Conservation (phyloP, 2,797 vertebrate species). For the Menidia menidia region DNA sequence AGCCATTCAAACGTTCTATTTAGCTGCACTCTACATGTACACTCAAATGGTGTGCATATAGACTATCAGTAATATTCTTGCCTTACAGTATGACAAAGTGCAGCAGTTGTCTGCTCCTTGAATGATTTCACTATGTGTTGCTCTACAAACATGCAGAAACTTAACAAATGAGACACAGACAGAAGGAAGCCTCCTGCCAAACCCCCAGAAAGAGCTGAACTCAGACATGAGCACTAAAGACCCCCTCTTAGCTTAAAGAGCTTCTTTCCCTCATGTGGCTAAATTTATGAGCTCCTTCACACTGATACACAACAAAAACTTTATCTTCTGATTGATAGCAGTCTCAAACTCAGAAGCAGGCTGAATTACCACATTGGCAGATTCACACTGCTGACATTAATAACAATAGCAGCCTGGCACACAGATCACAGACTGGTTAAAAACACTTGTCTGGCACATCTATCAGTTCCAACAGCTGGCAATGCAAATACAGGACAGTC, state of each 20-base stretch:
- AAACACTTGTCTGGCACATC: slow-evolving; percentile 52
- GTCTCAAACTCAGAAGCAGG: slow-evolving; percentile 4
- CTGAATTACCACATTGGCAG: slow-evolving; percentile 3
- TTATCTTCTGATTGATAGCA: slow-evolving; percentile 30
- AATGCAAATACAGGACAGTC: slow-evolving; percentile 42
- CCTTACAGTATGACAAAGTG: neutral
- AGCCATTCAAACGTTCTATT: neutral
- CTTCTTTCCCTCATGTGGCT: slow-evolving; percentile 6
- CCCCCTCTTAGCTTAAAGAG: neutral
- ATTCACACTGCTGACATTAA: slow-evolving; percentile 35
- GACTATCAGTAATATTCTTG: neutral
- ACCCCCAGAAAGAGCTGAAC: slow-evolving; percentile 13
- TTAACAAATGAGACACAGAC: neutral
- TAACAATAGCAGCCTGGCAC: slow-evolving; percentile 51
- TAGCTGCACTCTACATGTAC: neutral
- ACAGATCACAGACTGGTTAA: slow-evolving; percentile 42
- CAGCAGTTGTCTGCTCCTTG: neutral
- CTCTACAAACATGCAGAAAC: slow-evolving; percentile 20
- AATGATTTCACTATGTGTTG: slow-evolving; percentile 10
- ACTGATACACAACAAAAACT: neutral
- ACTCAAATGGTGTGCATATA: neutral
- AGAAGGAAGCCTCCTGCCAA: slow-evolving; percentile 10
- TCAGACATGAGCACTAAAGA: slow-evolving; percentile 15
- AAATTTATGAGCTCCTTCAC: slow-evolving; percentile 4
- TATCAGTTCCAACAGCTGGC: slow-evolving; percentile 68